Conservation (phyloP, 1,140 invertebrate species). For the Lethrus apterus region DNA sequence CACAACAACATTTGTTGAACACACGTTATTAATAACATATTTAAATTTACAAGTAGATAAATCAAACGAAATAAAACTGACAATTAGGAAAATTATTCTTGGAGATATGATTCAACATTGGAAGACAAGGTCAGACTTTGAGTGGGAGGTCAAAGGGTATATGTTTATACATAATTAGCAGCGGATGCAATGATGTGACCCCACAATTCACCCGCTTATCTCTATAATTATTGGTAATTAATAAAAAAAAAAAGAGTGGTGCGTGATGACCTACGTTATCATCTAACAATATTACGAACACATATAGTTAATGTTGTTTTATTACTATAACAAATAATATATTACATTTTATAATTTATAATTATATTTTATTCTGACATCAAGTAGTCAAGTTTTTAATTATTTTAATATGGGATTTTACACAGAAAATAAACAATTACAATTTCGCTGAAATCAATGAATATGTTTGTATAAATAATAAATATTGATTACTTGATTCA, state of each 20-base stretch:
- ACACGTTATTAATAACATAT: conserved; percentile 1
- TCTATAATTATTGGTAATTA: conserved; percentile 15
- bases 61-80: conserved; percentile 2
- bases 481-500: too few species aligned
- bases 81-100: conserved; percentile 7
- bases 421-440: neutral
- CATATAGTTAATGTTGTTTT: too few species aligned
- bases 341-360: too few species aligned
- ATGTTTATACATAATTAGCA: conserved; percentile 18
- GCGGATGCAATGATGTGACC: conserved; percentile 16
- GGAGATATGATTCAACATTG: neutral
- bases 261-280: conserved; percentile 13
- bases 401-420: neutral
- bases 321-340: too few species aligned
- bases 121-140: conserved; percentile 10
- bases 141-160: conserved; percentile 8
- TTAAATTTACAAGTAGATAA: conserved; percentile 7
- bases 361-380: too few species aligned
- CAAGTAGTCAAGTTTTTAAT: neutral
- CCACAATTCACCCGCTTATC: conserved; percentile 13
- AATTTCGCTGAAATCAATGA: neutral
- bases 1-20: conserved; percentile 8
- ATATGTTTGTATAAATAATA: too few species aligned
- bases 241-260: conserved; percentile 12
- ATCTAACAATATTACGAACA: conserved; percentile 1